Base-by-base conservation (phyloP, 2,113 vertebrate genomes). In the Dromaius novaehollandiae region DNA sequence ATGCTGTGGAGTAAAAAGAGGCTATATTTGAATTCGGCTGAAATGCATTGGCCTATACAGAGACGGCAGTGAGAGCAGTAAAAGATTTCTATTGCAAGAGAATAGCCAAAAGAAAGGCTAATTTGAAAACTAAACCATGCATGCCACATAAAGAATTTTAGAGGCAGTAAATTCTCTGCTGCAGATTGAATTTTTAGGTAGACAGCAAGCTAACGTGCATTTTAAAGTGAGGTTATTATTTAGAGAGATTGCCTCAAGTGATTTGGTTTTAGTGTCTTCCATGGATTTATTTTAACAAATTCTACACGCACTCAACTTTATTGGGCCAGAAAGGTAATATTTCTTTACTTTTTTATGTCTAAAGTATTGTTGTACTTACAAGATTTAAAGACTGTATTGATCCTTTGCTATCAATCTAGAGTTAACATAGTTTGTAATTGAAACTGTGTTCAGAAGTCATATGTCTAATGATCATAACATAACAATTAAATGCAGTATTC, bases 251-350 rank as follows among this genome's bases (percentile, higher is more conserved):
- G 40, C 87, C 58, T 82, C 3, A 48, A 28, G 66, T 71, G 66
- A 63, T 95, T 91, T 86, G 20, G 7, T 78, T 95, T 97, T 93
- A 84, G 9, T 81, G 13, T 82, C 51, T 93, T 94, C 69, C 22
- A 21, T 74, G 63, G 42, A 80, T 95, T 32, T 78, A 65, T 95
- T 97, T 96, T 90, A 86, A 86, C 6, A 22, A 75, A 86, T 92
- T 86, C 38, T 96, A 32, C 25, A 30, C 56, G 28, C 38, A 61
- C 36, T 82, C 68, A 94, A 82, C 65, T 96, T 93, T 95, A 84
- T 55, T 95, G 22, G 75, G 68, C n/a, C 13, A 30, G 38, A 93
- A 95, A 78, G 11, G 7, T 90, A 78, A 70, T 69, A 81, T 53
- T 95, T 74, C 61, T 53, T 73, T 91, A 74, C 18, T 56, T 82